Conservation (phyloP, 2,888 invertebrate genomes). For the Epistrophe grossulariae region DNA sequence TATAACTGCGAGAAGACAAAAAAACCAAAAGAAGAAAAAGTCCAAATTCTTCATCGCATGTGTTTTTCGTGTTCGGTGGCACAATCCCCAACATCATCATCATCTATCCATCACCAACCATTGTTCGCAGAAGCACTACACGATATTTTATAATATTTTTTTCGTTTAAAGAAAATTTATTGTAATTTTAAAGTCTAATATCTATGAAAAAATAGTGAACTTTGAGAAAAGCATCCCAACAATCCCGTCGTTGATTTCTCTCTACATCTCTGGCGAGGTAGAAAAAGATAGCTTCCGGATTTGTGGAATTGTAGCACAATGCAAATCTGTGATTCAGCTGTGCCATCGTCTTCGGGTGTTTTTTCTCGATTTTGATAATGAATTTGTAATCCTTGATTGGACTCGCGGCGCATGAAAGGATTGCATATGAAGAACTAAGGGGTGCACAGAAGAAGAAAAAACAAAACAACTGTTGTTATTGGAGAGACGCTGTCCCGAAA, state of each 20-base stretch:
- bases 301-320: constrained; percentile 65
- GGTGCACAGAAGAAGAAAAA: neutral
- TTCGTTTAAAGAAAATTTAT: constrained; percentile 17
- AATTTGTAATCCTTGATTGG: constrained; percentile 28
- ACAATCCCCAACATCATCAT: constrained; percentile 68
- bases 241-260: constrained; percentile 22
- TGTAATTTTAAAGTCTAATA: neutral
- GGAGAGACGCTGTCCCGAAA: constrained; percentile 43
- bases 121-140: constrained; percentile 52
- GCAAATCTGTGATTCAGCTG: constrained; percentile 62
- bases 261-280: constrained; percentile 23
- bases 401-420: constrained; percentile 9
- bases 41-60: constrained; percentile 69
- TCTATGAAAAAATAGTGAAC: constrained; percentile 15
- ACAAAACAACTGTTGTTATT: constrained; percentile 69
- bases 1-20: constrained; percentile 10
- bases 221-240: constrained; percentile 2
- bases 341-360: constrained; percentile 50
- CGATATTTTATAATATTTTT: constrained; percentile 12
- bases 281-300: constrained; percentile 34
- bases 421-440: constrained; percentile 7
- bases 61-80: constrained; percentile 76
- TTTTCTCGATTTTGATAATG: constrained; percentile 53
- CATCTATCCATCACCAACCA: constrained; percentile 52
- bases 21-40: constrained; percentile 46